These are phyloP conservation scores for Sthenelais limicola DNA, from an alignment of 2,888 invertebrate genomes.

Conservation along the genomic window DNA sequence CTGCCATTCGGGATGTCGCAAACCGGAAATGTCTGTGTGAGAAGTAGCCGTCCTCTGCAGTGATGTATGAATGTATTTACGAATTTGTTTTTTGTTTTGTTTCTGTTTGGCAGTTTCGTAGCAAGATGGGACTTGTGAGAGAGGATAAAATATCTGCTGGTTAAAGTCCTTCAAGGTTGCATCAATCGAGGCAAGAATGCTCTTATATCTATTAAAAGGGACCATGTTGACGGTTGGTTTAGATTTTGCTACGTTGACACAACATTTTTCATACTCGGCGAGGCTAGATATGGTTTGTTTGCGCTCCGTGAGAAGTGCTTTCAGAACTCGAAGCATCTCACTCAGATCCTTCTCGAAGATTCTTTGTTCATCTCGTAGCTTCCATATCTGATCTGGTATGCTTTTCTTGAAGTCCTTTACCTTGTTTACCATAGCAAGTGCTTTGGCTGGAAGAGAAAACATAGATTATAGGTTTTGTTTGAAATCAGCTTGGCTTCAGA, in stretches of 20 bases:
- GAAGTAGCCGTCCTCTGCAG: background rate
- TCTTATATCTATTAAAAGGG: background rate
- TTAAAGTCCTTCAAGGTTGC: constrained; percentile 52
- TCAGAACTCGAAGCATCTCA: constrained; percentile 58
- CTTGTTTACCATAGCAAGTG: constrained; percentile 7
- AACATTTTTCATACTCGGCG: constrained; percentile 55
- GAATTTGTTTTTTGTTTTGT: constrained; percentile 5
- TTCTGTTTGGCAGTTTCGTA: constrained; percentile 61
- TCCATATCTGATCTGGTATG: background rate
- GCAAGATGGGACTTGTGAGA: constrained; percentile 57
- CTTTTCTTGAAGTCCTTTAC: background rate
- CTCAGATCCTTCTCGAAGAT: constrained; percentile 57
- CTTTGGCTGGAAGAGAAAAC: background rate
- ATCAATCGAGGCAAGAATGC: background rate
- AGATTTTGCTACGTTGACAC: constrained; percentile 22
- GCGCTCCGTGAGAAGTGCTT: constrained; percentile 55
- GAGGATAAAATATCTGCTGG: constrained; percentile 54
- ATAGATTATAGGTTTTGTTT: too few relatives aligned
- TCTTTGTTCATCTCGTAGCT: constrained; percentile 57
- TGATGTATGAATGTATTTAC: background rate
- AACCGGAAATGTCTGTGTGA: background rate
- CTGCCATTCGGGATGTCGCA: constrained; percentile 10
- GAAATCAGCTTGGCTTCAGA: background rate
- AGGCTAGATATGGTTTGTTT: constrained; percentile 51
- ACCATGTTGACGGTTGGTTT: background rate